Conservation (phyloP, 2,113 vertebrate species). For the Tetrax tetrax region DNA sequence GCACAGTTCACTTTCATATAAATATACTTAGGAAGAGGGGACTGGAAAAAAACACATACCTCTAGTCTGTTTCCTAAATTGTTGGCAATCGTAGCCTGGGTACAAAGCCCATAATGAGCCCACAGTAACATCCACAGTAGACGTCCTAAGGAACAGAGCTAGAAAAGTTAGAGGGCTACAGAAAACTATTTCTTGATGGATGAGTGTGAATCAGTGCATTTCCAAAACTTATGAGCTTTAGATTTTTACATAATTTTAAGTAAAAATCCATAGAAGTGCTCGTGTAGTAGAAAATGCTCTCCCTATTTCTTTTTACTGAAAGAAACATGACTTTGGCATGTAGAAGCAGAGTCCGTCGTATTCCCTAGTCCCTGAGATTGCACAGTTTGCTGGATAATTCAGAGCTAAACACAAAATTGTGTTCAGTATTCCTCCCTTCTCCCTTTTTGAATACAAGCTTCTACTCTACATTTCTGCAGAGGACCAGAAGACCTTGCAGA, state of each 20-base stretch:
- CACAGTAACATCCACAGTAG: neutral
- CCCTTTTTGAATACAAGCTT: neutral
- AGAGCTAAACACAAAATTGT: neutral
- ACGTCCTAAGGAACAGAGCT: neutral
- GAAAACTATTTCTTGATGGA: neutral
- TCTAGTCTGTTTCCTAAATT: neutral
- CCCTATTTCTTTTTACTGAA: neutral
- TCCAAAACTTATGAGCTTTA: neutral
- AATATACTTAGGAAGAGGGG: neutral
- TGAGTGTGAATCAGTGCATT: neutral
- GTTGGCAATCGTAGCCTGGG: fast-evolving
- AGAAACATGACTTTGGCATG: neutral
- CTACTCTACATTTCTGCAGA: neutral
- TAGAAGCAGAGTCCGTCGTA: neutral
- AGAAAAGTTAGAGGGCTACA: neutral
- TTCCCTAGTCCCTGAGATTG: neutral
- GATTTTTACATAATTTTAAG: neutral
- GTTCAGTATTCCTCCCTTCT: neutral
- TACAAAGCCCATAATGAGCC: neutral
- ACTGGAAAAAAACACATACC: neutral
- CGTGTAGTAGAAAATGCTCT: neutral
- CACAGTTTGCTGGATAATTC: neutral
- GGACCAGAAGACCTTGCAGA: neutral
- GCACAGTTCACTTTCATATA: neutral
- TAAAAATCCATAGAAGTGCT: neutral